These are phyloP conservation scores for Nixonia krombeini DNA, from an alignment of 1,140 invertebrate species.

Conservation along the genomic window DNA sequence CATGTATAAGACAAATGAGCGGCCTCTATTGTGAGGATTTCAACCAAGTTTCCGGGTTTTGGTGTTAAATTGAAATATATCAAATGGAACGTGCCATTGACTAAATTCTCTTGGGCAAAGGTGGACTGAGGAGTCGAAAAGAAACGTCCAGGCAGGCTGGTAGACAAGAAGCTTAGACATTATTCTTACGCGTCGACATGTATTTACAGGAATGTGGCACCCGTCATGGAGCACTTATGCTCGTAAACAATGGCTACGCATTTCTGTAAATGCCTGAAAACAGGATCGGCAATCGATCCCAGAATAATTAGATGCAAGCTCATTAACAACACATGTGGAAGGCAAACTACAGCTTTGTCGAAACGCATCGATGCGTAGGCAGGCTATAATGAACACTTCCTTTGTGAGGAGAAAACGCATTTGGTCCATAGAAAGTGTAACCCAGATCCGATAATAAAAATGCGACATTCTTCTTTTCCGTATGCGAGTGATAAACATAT, in stretches of 20 bases:
- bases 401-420: slow-evolving; percentile 29
- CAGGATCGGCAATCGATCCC: slow-evolving; percentile 18
- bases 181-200: no score
- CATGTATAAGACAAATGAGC: no score
- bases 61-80: no score
- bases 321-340: slow-evolving; percentile 23
- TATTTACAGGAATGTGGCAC: slow-evolving; percentile 7
- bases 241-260: slow-evolving; percentile 13
- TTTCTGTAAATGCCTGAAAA: slow-evolving; percentile 12
- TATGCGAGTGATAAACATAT: slow-evolving; percentile 1
- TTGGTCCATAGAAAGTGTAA: slow-evolving; percentile 24
- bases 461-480: slow-evolving; percentile 25
- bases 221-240: slow-evolving; percentile 18
- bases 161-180: no score
- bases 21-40: no score
- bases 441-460: slow-evolving; percentile 20
- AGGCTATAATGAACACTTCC: slow-evolving; percentile 24
- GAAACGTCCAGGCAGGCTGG: no score
- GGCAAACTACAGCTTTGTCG: slow-evolving; percentile 26
- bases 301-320: slow-evolving; percentile 39
- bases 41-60: no score
- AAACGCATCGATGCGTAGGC: slow-evolving; percentile 22
- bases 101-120: no score
- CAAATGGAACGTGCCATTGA: no score
- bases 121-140: no score